phyloP scores from a whole-genome alignment of 2,113 vertebrate genomes.

The Sebastes fasciatus region DNA sequence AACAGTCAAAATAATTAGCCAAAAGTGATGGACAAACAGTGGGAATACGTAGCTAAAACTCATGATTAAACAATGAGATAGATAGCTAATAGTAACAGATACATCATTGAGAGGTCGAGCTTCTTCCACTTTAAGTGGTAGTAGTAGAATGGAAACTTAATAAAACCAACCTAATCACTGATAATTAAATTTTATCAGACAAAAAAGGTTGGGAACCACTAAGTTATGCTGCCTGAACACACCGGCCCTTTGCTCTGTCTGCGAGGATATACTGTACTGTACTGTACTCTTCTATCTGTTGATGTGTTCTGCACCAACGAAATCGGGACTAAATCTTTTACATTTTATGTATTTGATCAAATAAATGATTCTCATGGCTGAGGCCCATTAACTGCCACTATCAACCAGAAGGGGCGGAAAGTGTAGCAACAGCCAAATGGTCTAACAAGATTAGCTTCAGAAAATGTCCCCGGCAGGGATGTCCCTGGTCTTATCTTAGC shows the following conservation, averaged over 20 bases:
- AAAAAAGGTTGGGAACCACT: neutral
- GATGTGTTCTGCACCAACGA: neutral
- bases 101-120: too few species aligned
- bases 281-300: neutral
- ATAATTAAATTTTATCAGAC: neutral
- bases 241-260: neutral
- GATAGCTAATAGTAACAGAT: too few species aligned
- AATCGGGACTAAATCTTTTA: neutral
- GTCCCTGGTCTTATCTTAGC: slow-evolving; percentile 74
- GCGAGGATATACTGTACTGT: neutral
- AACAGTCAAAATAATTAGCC: too few species aligned
- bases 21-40: neutral
- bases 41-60: neutral
- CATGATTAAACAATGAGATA: neutral
- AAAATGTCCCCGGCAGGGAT: slow-evolving; percentile 78
- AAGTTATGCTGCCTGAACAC: neutral
- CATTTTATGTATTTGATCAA: neutral
- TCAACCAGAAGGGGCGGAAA: slow-evolving; percentile 39
- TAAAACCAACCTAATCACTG: neutral
- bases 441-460: slow-evolving; percentile 82
- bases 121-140: too few species aligned
- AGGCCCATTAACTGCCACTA: neutral
- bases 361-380: neutral
- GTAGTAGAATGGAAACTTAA: too few species aligned
- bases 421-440: slow-evolving; percentile 52